These are phyloP conservation scores for Zoanthus sociatus DNA, from an alignment of 92 coral and sea anemone species.

Conservation along the genomic window DNA sequence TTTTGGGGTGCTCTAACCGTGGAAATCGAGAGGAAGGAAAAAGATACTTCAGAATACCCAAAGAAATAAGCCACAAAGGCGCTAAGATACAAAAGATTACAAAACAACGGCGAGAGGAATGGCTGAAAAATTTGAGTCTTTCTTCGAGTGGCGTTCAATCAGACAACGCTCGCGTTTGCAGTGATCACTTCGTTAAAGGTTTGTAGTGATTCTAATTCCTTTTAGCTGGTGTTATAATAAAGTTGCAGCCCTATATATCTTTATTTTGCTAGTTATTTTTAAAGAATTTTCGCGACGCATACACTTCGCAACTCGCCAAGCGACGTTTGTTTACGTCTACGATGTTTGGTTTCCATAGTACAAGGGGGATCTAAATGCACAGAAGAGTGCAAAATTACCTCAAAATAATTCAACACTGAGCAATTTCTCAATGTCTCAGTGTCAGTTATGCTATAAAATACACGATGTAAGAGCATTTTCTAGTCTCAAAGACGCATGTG, in stretches of 20 bases:
- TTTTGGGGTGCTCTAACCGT: constrained; percentile 51
- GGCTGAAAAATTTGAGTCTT: constrained; percentile 5
- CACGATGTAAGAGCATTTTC: background rate
- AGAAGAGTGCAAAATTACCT: no score
- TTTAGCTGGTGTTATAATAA: constrained; percentile 4
- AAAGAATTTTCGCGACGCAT: background rate
- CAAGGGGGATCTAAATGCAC: no score
- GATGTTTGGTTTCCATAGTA: no score
- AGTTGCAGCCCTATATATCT: constrained; percentile 3
- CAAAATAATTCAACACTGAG: background rate
- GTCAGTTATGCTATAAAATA: constrained; percentile 4
- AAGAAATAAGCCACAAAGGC: constrained; percentile 22
- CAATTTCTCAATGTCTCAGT: constrained; percentile 2
- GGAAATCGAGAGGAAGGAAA: constrained; percentile 49
- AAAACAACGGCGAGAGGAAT: constrained; percentile 20
- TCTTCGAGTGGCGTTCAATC: background rate
- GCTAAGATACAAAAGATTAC: constrained; percentile 7
- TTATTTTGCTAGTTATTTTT: constrained; percentile 5
- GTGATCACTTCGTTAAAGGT: constrained; percentile 22
- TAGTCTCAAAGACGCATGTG: background rate
- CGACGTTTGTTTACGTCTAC: background rate
- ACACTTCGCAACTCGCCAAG: constrained; percentile 7
- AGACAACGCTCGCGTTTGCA: constrained; percentile 4
- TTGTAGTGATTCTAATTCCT: background rate
- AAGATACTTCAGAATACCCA: constrained; percentile 45